Percentiles rank a stretch among this genome's conserved stretches.
Conservation (phyloP, 2,797 vertebrate species). For the Muscicapa comitata region DNA sequence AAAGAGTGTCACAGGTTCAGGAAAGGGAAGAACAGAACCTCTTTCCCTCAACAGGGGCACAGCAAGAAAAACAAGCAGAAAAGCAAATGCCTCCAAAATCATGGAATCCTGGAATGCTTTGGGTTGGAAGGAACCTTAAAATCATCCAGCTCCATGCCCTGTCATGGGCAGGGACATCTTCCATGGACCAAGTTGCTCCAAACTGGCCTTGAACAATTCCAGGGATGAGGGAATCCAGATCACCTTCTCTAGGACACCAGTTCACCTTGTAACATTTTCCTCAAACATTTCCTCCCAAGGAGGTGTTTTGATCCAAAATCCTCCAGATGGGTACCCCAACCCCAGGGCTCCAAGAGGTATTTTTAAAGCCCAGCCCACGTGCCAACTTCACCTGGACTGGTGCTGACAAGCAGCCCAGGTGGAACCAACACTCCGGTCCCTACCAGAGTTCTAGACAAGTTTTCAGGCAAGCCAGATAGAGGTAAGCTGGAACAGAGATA, state of each 20-base stretch:
- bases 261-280: accelerated
- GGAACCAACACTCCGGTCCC: not conserved
- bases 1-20: not conserved
- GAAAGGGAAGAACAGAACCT: not conserved
- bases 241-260: not conserved
- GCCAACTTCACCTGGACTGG: not conserved
- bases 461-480: accelerated
- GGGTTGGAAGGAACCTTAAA: not conserved
- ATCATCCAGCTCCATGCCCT: not conserved
- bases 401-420: not conserved
- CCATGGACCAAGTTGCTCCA: not conserved
- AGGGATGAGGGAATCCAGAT: not conserved
- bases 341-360: not conserved
- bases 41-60: not conserved
- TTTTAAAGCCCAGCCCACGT: not conserved
- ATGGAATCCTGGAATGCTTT: not conserved
- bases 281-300: not conserved
- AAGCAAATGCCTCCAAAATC: not conserved
- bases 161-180: not conserved
- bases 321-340: not conserved
- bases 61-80: not conserved
- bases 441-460: not conserved
- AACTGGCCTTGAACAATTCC: not conserved
- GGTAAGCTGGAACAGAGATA: accelerated
- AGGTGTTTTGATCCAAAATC: not conserved